Conservation (phyloP, 2,113 vertebrate species). For the Pituophis catenifer region DNA sequence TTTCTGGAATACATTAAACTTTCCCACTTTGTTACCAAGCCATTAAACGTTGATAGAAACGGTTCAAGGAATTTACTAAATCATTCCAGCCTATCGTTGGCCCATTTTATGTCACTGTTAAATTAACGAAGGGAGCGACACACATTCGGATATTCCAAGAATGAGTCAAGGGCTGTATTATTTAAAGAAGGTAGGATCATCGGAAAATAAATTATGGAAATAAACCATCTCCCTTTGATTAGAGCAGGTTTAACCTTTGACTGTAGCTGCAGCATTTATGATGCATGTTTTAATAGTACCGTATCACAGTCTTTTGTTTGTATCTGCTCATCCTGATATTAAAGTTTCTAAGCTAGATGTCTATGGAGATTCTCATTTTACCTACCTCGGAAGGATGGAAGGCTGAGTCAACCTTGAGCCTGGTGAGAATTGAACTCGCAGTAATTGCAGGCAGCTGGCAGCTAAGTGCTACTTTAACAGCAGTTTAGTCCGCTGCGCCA, state of each 20-base stretch:
- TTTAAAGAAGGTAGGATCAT: constrained; percentile 6
- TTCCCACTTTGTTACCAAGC: constrained; percentile 44
- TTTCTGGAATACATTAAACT: constrained; percentile 39
- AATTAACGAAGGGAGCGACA: constrained; percentile 24
- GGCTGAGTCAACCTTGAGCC: no score
- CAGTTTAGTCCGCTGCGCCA: no score
- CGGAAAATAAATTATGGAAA: neutral
- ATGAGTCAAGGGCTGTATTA: neutral
- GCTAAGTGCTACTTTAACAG: no score
- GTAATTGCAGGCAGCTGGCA: no score
- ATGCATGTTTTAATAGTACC: neutral
- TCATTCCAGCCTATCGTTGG: constrained; percentile 41
- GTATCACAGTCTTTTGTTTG: neutral
- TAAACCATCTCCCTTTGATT: neutral
- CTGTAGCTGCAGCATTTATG: neutral
- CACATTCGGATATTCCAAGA: constrained; percentile 36
- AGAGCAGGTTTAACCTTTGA: constrained; percentile 24
- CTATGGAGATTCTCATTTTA: no score
- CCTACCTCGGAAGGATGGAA: no score
- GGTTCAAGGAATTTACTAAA: constrained; percentile 57
- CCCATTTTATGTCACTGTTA: constrained; percentile 51
- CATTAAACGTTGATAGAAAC: constrained; percentile 66
- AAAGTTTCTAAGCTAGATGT: neutral
- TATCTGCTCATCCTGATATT: neutral
- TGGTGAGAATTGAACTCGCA: no score